These are phyloP conservation scores for Carassius auratus DNA, from an alignment of 2,113 vertebrate genomes.

Conservation along the genomic window DNA sequence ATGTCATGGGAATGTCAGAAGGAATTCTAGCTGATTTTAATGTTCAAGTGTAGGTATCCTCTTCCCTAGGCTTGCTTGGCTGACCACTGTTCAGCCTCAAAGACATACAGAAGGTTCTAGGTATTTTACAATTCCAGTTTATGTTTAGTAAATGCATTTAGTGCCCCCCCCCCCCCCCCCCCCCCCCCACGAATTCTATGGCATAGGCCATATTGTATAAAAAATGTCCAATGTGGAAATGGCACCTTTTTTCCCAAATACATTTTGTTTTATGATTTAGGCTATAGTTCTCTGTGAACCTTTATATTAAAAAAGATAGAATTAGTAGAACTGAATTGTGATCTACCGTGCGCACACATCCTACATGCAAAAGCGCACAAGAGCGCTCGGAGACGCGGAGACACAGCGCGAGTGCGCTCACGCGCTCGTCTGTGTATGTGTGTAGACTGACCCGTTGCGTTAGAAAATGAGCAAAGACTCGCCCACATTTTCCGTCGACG, in stretches of 20 bases:
- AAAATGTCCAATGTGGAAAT: no score
- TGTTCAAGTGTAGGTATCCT: background rate
- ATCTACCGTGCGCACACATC: no score
- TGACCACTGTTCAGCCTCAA: background rate
- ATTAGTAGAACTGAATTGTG: background rate
- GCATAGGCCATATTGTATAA: no score
- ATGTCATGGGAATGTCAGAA: no score
- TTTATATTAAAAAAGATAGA: background rate
- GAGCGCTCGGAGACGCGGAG: background rate
- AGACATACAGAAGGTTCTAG: background rate
- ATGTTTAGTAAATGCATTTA: background rate
- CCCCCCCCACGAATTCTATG: no score
- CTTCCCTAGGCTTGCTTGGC: background rate
- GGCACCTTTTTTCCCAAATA: background rate
- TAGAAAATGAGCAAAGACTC: slow-evolving; percentile 26
- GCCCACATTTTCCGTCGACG: slow-evolving; percentile 55
- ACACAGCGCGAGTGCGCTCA: background rate
- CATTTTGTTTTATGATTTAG: background rate
- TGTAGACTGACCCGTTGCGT: background rate
- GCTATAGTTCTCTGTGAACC: background rate
- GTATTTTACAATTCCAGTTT: background rate
- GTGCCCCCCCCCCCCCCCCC: no score
- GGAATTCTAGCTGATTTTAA: no score
- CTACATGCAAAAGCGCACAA: background rate
- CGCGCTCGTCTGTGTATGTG: background rate